A percentile compares a stretch with the other conserved stretches of the same genome.
phyloP scores from a whole-genome alignment of 1,140 invertebrate species.

The Brachionus paranguensis region DNA sequence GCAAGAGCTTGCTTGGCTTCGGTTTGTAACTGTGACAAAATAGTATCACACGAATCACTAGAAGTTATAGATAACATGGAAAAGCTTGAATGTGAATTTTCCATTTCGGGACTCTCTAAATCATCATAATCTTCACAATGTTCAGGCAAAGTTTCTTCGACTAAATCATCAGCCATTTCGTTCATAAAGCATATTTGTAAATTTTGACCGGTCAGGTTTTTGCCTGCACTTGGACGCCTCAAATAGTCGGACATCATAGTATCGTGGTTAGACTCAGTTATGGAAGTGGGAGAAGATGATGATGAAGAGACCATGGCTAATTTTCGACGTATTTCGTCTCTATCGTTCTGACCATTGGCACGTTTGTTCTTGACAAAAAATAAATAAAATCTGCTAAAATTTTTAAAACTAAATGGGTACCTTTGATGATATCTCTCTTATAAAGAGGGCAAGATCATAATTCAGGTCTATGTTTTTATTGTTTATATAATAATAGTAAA shows the following conservation, averaged over 20 bases:
- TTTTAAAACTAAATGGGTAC: not conserved
- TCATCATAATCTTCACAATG: not conserved
- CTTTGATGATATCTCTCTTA: conserved; percentile 26
- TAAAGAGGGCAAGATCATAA: not conserved
- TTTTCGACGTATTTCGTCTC: conserved; percentile 79
- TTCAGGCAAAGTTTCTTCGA: conserved; percentile 10
- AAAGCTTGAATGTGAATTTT: not conserved
- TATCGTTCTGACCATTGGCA: conserved; percentile 57
- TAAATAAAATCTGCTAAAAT: too few relatives aligned
- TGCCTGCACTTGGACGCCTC: not conserved
- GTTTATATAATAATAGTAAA: conserved; percentile 27
- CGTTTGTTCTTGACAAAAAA: not conserved
- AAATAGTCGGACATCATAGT: conserved; percentile 19
- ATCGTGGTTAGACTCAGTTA: not conserved
- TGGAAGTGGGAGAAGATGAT: conserved; percentile 52
- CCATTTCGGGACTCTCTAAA: not conserved
- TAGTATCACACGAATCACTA: not conserved
- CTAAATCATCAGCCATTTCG: conserved; percentile 70
- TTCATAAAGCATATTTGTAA: conserved; percentile 92
- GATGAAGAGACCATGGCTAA: conserved; percentile 70
- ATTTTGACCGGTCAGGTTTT: conserved; percentile 63
- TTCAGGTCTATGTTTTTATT: conserved; percentile 24
- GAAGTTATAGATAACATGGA: not conserved
- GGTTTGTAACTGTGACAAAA: conserved; percentile 16
- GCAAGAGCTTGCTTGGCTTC: not conserved